Evolutionary conservation across 2,888 invertebrate genomes (phyloP), one percentile per base, ranked within the genome.

Genomic region (Unio pictorum): DNA sequence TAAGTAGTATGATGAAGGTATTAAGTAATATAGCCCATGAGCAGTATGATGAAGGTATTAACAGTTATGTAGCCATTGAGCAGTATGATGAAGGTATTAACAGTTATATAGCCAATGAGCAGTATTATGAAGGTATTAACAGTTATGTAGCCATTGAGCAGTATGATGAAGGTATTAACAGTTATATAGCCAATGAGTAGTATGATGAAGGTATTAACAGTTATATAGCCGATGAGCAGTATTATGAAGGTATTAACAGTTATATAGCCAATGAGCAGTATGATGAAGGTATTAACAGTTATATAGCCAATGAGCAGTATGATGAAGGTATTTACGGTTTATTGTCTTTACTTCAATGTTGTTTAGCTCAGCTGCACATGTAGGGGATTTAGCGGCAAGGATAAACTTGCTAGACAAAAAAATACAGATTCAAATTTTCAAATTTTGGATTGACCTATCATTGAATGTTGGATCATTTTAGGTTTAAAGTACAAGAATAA

Each of bases 1-100:
- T 23, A 98, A 99, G 89, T 93, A 96, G 93, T 98, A 93, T 90
- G 96, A 98, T 83, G 96, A 97, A 91, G 95, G 92, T 91, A 81
- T 59, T 74, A 78, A 45, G 4, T 23, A 23, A 97, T 89, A 91
- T 98, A 56, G 93, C 93, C 6, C 93, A 95, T 23, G 98, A 99
- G 89, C 93, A 96, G 93, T 98, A 93, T 90, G 96, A 98, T 83
- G 96, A 97, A 91, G 95, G 92, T 91, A 81, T 59, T 74, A 78
- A 45, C 3, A 23, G 23, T 23, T 94, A 97, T 89, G 91, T 98
- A 56, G 93, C 93, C 6, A 93, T 95, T 23, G 98, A 99, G 89
- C 93, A 96, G 93, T 98, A 93, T 90, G 96, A 98, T 83, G 96
- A 97, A 91, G 95, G 92, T 91, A 81, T 59, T 74, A 78, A 45